phyloP scores from a whole-genome alignment of 2,113 vertebrate genomes.

The Bos taurus region ARS-UCD2.0 NC_037338.1:31338501-31339000 shows the following conservation, averaged over 20 bases:
- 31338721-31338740: neutral
- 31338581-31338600: neutral
- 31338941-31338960: neutral
- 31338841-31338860: neutral
- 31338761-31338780: neutral
- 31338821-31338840: neutral
- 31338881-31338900: slow-evolving; percentile 41
- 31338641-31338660: neutral
- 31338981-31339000: slow-evolving; percentile 26
- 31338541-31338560: neutral
- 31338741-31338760: neutral
- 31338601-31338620: neutral
- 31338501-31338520: neutral
- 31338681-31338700: neutral
- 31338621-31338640: neutral
- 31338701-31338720: neutral
- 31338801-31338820: neutral
- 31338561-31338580: neutral
- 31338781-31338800: neutral
- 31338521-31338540: neutral
- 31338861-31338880: neutral
- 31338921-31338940: neutral
- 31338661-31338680: neutral
- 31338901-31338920: neutral
- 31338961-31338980: slow-evolving; percentile 7